phyloP scores from a whole-genome alignment of 2,888 invertebrate genomes.

The Zygaena filipendulae region DNA sequence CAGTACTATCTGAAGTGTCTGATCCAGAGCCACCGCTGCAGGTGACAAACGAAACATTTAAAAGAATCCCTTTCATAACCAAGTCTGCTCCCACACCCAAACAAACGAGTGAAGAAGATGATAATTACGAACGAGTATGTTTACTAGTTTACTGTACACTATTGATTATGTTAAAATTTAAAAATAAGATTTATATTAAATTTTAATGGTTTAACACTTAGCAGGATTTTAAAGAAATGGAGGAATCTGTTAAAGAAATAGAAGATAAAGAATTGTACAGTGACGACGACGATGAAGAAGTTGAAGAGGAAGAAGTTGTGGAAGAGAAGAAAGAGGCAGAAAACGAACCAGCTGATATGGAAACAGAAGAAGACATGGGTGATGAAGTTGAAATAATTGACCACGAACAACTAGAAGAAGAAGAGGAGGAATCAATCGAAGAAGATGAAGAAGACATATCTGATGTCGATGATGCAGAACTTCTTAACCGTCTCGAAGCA shows the following conservation, averaged over 20 bases:
- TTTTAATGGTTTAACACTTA: too few relatives aligned
- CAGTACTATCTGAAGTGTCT: too few relatives aligned
- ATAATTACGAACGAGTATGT: constrained; percentile 2
- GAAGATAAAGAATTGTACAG: constrained; percentile 43
- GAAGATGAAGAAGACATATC: constrained; percentile 66
- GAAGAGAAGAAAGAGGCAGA: constrained; percentile 28
- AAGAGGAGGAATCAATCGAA: constrained; percentile 52
- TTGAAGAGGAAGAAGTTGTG: constrained; percentile 37
- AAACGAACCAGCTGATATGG: constrained; percentile 21
- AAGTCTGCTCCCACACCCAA: constrained; percentile 25
- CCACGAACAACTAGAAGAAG: constrained; percentile 57
- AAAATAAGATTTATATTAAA: too few relatives aligned
- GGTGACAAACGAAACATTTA: constrained; percentile 21
- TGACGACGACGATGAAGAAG: constrained; percentile 41
- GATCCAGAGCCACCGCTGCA: too few relatives aligned
- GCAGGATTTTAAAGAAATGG: too few relatives aligned
- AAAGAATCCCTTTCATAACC: constrained; percentile 19
- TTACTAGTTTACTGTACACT: too few relatives aligned
- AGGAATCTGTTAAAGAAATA: too few relatives aligned
- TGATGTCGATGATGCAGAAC: constrained; percentile 76
- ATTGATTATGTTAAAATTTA: too few relatives aligned
- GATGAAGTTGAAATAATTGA: constrained; percentile 59
- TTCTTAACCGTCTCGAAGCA: constrained; percentile 75
- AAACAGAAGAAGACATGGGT: constrained; percentile 36
- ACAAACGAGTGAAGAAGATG: constrained; percentile 29